Evolutionary conservation across 2,113 vertebrate genomes (phyloP), one percentile per base, ranked within the genome.

Genomic region (Xiphorhynchus elegans): DNA sequence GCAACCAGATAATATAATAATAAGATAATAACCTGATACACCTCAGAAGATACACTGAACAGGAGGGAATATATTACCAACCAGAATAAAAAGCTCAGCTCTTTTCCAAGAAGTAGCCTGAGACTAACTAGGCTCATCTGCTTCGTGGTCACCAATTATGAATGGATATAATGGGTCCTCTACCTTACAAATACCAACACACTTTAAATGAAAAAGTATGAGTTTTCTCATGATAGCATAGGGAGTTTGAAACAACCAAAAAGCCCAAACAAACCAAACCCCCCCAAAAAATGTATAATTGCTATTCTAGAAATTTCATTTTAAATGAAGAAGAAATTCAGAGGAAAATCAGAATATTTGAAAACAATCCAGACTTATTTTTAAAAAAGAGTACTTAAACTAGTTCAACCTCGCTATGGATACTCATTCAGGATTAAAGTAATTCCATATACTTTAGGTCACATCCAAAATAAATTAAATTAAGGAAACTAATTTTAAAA

Each of bases 381-480:
- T 69, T 42, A 11, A 80, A 84, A 46, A 79, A n/a, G 17, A 21
- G 26, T 11, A 7, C 44, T 84, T 84, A 82, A 63, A 89, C 47
- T 55, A 82, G 17, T 75, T 85, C 4, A 4, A 37, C 17, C 59
- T 25, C 9, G 79, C 64, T 40, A 87, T 31, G 12, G 33, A 70
- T 56, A 47, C 13, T 72, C 29, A 58, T 64, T 82, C 70, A 89
- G 26, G 39, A 84, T 84, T 90, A 93, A 75, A 75, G 90, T 91
- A 89, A 84, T 76, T 84, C 35, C 52, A 72, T 29, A 18, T 13
- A 85, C 23, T 29, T 89, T 63, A 60, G 39, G 44, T 89, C 58
- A 82, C 53, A 70, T 87, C 24, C 18, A 82, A 93, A 95, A 72
- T 70, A 93, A 87, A 70, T 55, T 75, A 84, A 75, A 83, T 91